These are phyloP conservation scores for Dryadula phaetusa DNA, from an alignment of 2,888 invertebrate species.

Conservation along the genomic window DNA sequence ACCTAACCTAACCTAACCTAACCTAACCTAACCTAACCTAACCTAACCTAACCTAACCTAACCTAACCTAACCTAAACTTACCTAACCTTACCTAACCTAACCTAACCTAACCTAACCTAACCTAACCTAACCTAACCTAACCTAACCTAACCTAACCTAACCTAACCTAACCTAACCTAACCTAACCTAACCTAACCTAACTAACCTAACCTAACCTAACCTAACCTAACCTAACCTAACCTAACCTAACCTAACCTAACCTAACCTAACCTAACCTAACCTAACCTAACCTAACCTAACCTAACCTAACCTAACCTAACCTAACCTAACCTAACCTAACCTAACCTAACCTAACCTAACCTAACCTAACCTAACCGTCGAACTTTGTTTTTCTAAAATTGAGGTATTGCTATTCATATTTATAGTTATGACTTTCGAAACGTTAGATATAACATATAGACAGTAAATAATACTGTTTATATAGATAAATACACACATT, in stretches of 20 bases:
- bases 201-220: constrained; percentile 45
- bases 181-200: constrained; percentile 46
- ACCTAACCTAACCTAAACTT: constrained; percentile 46
- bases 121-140: constrained; percentile 46
- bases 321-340: neutral
- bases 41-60: constrained; percentile 44
- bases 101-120: constrained; percentile 46
- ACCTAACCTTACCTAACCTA: constrained; percentile 48
- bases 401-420: no score
- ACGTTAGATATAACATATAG: no score
- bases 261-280: constrained; percentile 34
- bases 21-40: constrained; percentile 47
- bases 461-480: no score
- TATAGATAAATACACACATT: no score
- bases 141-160: constrained; percentile 44
- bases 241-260: constrained; percentile 39
- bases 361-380: no score
- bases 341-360: neutral
- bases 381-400: no score
- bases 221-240: constrained; percentile 42
- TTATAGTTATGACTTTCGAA: no score
- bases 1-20: constrained; percentile 44
- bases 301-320: constrained; percentile 27
- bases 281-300: constrained; percentile 33
- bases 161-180: constrained; percentile 43